phyloP scores from a whole-genome alignment of 2,888 invertebrate species.

The Heliothis peltigera region DNA sequence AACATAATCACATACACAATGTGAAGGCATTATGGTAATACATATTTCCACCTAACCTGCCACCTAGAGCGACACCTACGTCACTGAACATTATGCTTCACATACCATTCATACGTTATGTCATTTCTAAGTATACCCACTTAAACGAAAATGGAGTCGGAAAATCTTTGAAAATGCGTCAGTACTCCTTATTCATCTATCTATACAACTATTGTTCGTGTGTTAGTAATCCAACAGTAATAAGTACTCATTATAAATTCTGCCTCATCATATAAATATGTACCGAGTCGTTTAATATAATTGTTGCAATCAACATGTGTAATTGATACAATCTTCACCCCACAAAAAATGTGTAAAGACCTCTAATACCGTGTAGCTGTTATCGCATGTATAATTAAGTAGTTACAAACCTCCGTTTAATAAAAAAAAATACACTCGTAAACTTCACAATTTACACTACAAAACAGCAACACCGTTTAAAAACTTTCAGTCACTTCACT shows the following conservation, averaged over 20 bases:
- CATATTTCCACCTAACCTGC: constrained; percentile 36
- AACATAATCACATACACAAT: constrained; percentile 59
- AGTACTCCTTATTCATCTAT: constrained; percentile 50
- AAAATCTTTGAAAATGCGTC: constrained; percentile 65
- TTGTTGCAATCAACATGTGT: constrained; percentile 46
- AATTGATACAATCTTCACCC: constrained; percentile 43
- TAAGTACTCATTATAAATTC: constrained; percentile 9
- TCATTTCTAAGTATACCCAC: constrained; percentile 71
- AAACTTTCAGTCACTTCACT: constrained; percentile 63
- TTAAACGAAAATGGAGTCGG: constrained; percentile 59
- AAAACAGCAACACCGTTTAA: constrained; percentile 51
- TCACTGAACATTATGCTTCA: constrained; percentile 70
- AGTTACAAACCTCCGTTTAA: constrained; percentile 56
- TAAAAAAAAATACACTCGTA: constrained; percentile 41
- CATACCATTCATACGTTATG: constrained; percentile 68
- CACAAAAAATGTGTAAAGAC: constrained; percentile 45
- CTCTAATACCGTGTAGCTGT: constrained; percentile 28
- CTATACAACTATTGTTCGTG: constrained; percentile 25
- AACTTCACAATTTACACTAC: constrained; percentile 55
- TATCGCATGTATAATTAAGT: constrained; percentile 49
- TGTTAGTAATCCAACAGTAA: constrained; percentile 7
- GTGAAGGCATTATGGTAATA: constrained; percentile 64
- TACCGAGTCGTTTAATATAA: constrained; percentile 27
- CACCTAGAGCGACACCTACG: constrained; percentile 64
- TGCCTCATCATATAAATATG: constrained; percentile 16